These are phyloP conservation scores for Euzophera pinguis DNA, from an alignment of 2,888 invertebrate genomes.

Conservation along the genomic window DNA sequence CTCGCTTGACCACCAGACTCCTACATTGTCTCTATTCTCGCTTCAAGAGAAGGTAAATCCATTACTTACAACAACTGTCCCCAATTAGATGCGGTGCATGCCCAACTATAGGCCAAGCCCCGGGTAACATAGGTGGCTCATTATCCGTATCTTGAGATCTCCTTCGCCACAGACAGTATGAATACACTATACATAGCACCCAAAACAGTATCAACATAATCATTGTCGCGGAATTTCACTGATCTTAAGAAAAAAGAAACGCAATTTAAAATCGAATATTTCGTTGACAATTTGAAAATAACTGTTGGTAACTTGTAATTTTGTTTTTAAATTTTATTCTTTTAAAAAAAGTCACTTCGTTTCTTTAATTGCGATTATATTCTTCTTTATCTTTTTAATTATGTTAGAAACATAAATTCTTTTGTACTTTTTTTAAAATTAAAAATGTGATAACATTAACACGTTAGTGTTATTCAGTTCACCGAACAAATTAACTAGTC, in stretches of 20 bases:
- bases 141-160: slow-evolving; percentile 28
- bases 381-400: no score
- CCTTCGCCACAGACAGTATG: slow-evolving; percentile 36
- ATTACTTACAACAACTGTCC: slow-evolving; percentile 50
- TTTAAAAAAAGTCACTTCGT: no score
- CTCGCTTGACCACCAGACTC: no score
- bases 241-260: not conserved
- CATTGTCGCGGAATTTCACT: slow-evolving; percentile 29
- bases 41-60: not conserved
- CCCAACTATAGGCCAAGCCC: slow-evolving; percentile 51
- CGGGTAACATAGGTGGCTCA: slow-evolving; percentile 47
- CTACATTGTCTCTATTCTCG: no score
- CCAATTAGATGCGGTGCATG: slow-evolving; percentile 53
- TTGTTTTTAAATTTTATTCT: no score
- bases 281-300: not conserved
- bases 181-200: slow-evolving; percentile 28
- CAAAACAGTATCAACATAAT: slow-evolving; percentile 35
- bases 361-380: no score
- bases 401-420: no score
- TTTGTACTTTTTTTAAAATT: no score
- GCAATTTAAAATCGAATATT: not conserved
- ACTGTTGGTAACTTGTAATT: not conserved
- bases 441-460: not conserved
- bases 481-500: not conserved
- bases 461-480: not conserved